Evolutionary conservation across 2,888 invertebrate genomes (phyloP).

Genomic region (Isoperla grammatica): DNA sequence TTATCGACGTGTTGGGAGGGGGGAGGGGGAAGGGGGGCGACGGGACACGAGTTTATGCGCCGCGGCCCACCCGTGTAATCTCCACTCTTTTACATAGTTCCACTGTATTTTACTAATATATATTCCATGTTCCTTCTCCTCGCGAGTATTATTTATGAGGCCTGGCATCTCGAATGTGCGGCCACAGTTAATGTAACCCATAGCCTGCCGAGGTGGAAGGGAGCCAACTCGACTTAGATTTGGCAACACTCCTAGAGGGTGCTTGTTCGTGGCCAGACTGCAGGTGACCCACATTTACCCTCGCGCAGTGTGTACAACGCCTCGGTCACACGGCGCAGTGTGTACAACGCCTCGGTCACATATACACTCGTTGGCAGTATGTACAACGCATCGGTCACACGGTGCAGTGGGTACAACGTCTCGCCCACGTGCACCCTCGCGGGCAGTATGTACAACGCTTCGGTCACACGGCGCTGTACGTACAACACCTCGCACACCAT

Average conservation of each 20-base stretch:
- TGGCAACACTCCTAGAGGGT: slow-evolving; percentile 1
- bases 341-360: too few species aligned
- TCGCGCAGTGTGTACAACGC: too few species aligned
- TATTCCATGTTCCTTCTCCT: background rate
- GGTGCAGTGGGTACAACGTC: too few species aligned
- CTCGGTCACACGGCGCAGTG: too few species aligned
- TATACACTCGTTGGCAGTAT: too few species aligned
- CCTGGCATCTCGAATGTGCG: slow-evolving; percentile 3
- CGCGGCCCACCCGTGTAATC: background rate
- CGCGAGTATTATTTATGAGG: slow-evolving; percentile 8
- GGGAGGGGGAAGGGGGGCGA: background rate
- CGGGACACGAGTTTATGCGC: background rate
- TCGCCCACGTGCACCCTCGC: too few species aligned
- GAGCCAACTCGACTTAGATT: slow-evolving; percentile 7
- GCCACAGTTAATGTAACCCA: background rate
- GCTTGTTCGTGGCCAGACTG: too few species aligned
- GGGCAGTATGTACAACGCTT: too few species aligned
- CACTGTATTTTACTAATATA: slow-evolving; percentile 14
- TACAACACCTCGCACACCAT: too few species aligned
- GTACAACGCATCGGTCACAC: too few species aligned
- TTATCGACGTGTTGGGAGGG: slow-evolving; percentile 7
- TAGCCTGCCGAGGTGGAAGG: background rate
- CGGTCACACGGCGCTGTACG: too few species aligned
- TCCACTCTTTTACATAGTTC: slow-evolving; percentile 8
- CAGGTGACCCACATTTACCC: too few species aligned